Evolutionary conservation across 2,797 vertebrate genomes (phyloP).

Genomic region (Thripadectes ignobilis): DNA sequence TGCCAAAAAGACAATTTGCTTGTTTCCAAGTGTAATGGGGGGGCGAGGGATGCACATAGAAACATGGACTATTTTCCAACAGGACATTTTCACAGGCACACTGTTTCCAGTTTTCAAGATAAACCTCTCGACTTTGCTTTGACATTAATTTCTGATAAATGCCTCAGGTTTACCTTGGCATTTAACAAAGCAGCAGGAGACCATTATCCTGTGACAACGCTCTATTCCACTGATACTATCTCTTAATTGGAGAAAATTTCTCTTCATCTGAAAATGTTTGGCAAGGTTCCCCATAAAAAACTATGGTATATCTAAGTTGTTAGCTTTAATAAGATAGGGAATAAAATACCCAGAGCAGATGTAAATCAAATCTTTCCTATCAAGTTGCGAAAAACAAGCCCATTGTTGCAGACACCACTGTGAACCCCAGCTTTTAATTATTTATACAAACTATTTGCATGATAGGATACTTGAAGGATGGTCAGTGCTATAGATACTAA

Average conservation of each 20-base stretch:
- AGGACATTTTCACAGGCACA: neutral
- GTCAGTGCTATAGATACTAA: conserved; percentile 32
- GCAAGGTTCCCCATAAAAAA: conserved; percentile 60
- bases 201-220: conserved; percentile 68
- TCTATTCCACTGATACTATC: conserved; percentile 72
- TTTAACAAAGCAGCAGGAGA: conserved; percentile 74
- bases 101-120: conserved; percentile 47
- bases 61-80: neutral
- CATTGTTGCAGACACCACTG: conserved; percentile 48
- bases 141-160: conserved; percentile 77
- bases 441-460: conserved; percentile 57
- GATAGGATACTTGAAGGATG: conserved; percentile 38
- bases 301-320: conserved; percentile 61
- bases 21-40: neutral
- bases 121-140: conserved; percentile 72
- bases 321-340: conserved; percentile 75
- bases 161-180: conserved; percentile 73
- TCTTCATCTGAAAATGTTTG: conserved; percentile 72
- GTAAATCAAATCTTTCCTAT: conserved; percentile 73
- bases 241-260: conserved; percentile 76
- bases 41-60: neutral
- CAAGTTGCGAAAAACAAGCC: conserved; percentile 70
- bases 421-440: conserved; percentile 73
- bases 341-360: conserved; percentile 77
- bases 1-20: neutral